phyloP scores from a whole-genome alignment of 1,140 invertebrate species.

The Drosophila ficusphila region DNA sequence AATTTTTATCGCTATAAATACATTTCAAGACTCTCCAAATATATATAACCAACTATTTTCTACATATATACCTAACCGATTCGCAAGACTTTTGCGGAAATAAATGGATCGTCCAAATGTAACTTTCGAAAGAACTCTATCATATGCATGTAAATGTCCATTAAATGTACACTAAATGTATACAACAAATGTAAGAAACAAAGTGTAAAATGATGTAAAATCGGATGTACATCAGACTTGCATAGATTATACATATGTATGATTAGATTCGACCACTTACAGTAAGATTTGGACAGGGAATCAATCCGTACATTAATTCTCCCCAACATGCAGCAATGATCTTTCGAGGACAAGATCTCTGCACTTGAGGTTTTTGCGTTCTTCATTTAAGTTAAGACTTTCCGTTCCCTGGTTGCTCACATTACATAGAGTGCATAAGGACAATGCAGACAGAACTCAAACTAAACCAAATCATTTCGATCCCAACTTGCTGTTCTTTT shows the following conservation, averaged over 20 bases:
- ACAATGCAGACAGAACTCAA: conserved; percentile 10
- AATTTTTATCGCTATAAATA: conserved; percentile 20
- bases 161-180: conserved; percentile 30
- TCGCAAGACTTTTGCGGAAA: background rate
- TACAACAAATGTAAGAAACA: background rate
- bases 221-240: background rate
- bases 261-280: too few relatives aligned
- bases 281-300: background rate
- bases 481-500: conserved; percentile 31
- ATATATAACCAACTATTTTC: conserved; percentile 8
- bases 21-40: conserved; percentile 8
- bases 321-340: background rate
- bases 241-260: conserved; percentile 3
- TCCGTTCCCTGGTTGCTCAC: background rate
- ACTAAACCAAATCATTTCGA: conserved; percentile 13
- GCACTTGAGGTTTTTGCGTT: conserved; percentile 1
- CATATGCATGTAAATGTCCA: conserved; percentile 41
- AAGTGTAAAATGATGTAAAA: conserved; percentile 2
- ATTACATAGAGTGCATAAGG: conserved; percentile 6
- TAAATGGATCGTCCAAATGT: background rate
- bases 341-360: background rate
- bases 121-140: conserved; percentile 8
- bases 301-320: background rate
- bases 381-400: conserved; percentile 1
- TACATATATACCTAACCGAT: conserved; percentile 17